Conservation (phyloP, 2,113 vertebrate species). For the Callaeas wilsoni region DNA sequence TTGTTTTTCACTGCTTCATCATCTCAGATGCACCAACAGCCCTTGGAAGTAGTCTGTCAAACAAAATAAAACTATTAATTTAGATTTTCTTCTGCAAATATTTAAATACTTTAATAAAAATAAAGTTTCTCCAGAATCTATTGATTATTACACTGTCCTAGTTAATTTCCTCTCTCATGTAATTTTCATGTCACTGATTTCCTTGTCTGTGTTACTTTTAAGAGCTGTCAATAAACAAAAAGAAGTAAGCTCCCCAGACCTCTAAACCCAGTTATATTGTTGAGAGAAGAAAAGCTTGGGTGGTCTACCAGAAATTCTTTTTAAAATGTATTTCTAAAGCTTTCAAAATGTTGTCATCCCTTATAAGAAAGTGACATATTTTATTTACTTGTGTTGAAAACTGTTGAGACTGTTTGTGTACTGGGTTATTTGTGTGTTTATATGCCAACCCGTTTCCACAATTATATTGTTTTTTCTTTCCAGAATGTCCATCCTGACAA, state of each 20-base stretch:
- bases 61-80: neutral
- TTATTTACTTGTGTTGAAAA: neutral
- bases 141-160: neutral
- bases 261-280: neutral
- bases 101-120: neutral
- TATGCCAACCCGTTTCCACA: neutral
- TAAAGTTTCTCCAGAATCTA: neutral
- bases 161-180: neutral
- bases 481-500: constrained; percentile 78
- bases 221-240: neutral
- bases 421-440: neutral
- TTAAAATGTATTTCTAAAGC: neutral
- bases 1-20: neutral
- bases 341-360: neutral
- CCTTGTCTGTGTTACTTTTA: neutral
- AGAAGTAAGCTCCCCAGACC: neutral
- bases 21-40: neutral
- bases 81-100: neutral
- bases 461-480: neutral
- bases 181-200: neutral
- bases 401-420: neutral
- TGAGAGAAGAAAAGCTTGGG: neutral
- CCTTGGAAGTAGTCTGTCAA: neutral
- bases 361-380: neutral
- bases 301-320: neutral